These are phyloP conservation scores for Epinephelus moara DNA, from an alignment of 2,113 vertebrate species.

Conservation along the genomic window DNA sequence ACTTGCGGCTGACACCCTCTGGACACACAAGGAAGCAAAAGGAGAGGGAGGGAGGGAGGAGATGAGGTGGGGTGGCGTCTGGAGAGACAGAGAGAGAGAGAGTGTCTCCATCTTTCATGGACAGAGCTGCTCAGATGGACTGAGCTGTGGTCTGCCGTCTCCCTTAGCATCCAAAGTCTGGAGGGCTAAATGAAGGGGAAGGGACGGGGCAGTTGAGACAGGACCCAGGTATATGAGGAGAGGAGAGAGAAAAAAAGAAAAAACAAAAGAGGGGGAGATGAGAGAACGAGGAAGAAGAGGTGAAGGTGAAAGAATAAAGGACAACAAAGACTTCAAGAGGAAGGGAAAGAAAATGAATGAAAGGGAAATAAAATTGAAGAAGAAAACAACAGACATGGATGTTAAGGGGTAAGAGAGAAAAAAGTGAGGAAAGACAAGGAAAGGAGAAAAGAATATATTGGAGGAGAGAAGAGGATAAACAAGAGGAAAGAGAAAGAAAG, in stretches of 20 bases:
- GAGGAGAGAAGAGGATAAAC: no score
- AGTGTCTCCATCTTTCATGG: background rate
- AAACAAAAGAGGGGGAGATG: background rate
- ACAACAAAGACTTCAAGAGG: background rate
- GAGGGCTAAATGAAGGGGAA: constrained; percentile 21
- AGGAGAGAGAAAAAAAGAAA: background rate
- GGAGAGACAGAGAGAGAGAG: constrained; percentile 16
- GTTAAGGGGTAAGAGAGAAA: background rate
- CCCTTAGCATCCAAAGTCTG: constrained; percentile 35
- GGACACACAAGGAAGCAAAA: constrained; percentile 55
- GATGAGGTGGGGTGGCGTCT: constrained; percentile 12
- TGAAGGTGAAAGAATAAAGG: background rate
- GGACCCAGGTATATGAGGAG: background rate
- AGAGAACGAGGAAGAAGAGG: background rate
- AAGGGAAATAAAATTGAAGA: background rate
- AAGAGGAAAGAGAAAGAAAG: background rate
- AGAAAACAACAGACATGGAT: background rate
- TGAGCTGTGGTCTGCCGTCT: constrained; percentile 34
- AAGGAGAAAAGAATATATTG: background rate
- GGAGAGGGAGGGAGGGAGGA: background rate
- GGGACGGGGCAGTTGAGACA: background rate
- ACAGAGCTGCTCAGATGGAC: constrained; percentile 22
- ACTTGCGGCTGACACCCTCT: constrained; percentile 67
- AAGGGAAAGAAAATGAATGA: background rate
- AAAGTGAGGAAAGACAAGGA: background rate